Conservation (phyloP, 2,797 vertebrate genomes). For the Dermochelys coriacea region DNA sequence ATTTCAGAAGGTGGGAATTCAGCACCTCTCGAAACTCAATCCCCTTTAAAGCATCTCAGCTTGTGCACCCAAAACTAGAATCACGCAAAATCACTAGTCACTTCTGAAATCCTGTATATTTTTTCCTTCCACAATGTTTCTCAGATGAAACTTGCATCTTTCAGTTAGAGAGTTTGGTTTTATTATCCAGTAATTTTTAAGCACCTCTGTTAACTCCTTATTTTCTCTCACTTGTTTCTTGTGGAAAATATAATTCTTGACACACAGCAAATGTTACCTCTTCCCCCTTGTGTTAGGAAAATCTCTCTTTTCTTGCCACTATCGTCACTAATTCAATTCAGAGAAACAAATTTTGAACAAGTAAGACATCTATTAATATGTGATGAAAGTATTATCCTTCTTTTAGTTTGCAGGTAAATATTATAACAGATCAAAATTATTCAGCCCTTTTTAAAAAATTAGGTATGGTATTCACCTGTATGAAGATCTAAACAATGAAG, state of each 20-base stretch:
- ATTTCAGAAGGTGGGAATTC: neutral
- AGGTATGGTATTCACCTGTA: neutral
- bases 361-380: neutral
- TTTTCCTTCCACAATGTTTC: neutral
- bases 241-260: neutral
- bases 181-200: neutral
- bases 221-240: neutral
- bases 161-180: neutral
- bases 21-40: neutral
- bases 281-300: neutral
- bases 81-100: neutral
- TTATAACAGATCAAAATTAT: neutral
- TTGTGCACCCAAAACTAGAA: neutral
- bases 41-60: neutral
- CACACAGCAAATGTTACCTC: neutral
- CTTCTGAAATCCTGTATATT: neutral
- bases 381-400: neutral
- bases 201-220: neutral
- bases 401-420: neutral
- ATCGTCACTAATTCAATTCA: neutral
- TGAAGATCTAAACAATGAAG: neutral
- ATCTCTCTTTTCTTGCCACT: neutral
- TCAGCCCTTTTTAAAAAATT: neutral
- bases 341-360: neutral
- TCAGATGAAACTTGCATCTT: neutral